Conservation (phyloP, 2,888 invertebrate genomes). For the Ganaspis brasiliensis region DNA sequence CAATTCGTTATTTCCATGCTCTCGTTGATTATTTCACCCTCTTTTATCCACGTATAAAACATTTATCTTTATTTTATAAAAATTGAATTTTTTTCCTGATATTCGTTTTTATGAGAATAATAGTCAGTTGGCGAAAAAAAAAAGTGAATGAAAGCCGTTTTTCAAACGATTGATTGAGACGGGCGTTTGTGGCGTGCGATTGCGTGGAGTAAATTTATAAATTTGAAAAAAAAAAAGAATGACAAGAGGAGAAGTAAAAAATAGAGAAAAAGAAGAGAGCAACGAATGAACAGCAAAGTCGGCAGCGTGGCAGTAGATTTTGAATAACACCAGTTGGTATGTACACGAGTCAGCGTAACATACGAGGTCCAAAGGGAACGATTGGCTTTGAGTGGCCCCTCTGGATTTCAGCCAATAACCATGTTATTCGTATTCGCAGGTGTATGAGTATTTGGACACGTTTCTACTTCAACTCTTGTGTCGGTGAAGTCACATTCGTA, state of each 20-base stretch:
- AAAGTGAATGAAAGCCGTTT: conserved; percentile 2
- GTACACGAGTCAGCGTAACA: conserved; percentile 51
- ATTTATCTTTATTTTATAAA: not conserved
- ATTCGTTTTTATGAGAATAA: not conserved
- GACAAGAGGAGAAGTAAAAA: not conserved
- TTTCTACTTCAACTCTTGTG: conserved; percentile 24
- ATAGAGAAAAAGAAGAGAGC: conserved; percentile 36
- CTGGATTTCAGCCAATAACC: conserved; percentile 69
- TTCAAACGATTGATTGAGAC: conserved; percentile 48
- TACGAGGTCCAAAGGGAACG: conserved; percentile 63
- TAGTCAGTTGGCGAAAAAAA: not conserved
- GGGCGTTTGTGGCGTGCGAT: conserved; percentile 64
- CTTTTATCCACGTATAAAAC: no score
- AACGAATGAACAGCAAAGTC: conserved; percentile 51
- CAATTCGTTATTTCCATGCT: no score
- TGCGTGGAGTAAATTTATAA: conserved; percentile 63
- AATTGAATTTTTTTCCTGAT: not conserved
- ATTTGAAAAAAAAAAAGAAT: conserved; percentile 45
- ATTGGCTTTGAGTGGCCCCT: conserved; percentile 63
- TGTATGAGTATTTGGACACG: conserved; percentile 51
- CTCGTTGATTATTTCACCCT: no score
- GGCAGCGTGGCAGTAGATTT: conserved; percentile 51
- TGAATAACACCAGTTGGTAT: conserved; percentile 56
- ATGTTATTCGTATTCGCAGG: conserved; percentile 65
- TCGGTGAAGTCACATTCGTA: conserved; percentile 18